Conservation (phyloP, 2,888 invertebrate genomes). For the Eupithecia pulchellata region DNA sequence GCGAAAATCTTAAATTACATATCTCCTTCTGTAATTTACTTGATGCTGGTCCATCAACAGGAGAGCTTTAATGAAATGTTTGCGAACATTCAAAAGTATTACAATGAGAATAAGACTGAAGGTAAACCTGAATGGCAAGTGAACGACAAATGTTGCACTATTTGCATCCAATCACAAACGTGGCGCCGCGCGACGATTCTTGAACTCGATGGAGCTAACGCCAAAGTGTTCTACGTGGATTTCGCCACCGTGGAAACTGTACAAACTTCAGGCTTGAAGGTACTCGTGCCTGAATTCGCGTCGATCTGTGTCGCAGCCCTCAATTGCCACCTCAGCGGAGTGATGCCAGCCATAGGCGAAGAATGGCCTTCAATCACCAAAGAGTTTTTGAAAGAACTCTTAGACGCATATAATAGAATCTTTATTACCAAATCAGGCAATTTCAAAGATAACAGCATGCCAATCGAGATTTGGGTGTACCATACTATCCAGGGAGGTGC, state of each 20-base stretch:
- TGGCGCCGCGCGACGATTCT: constrained; percentile 87
- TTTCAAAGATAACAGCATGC: constrained; percentile 79
- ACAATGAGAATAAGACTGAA: constrained; percentile 59
- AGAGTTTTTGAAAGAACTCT: constrained; percentile 84
- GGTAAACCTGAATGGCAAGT: constrained; percentile 76
- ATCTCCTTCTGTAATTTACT: constrained; percentile 86
- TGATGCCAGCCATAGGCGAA: constrained; percentile 88
- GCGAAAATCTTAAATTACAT: constrained; percentile 79
- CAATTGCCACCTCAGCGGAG: constrained; percentile 88
- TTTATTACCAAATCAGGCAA: constrained; percentile 85
- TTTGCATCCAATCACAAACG: constrained; percentile 76
- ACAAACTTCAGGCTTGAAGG: constrained; percentile 72
- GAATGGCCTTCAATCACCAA: constrained; percentile 87
- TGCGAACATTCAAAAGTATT: constrained; percentile 84
- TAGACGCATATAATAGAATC: constrained; percentile 77
- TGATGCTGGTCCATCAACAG: constrained; percentile 80
- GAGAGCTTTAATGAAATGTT: constrained; percentile 77
- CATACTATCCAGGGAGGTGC: constrained; percentile 86
- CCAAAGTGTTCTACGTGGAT: constrained; percentile 88
- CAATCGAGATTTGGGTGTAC: constrained; percentile 88
- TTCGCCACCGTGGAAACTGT: constrained; percentile 85
- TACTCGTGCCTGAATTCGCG: constrained; percentile 80
- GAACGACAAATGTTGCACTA: constrained; percentile 78
- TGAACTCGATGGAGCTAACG: constrained; percentile 65
- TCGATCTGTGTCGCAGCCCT: constrained; percentile 85